These are phyloP conservation scores for Lasioglossum albipes DNA, from an alignment of 1,140 invertebrate genomes.

Conservation along the genomic window DNA sequence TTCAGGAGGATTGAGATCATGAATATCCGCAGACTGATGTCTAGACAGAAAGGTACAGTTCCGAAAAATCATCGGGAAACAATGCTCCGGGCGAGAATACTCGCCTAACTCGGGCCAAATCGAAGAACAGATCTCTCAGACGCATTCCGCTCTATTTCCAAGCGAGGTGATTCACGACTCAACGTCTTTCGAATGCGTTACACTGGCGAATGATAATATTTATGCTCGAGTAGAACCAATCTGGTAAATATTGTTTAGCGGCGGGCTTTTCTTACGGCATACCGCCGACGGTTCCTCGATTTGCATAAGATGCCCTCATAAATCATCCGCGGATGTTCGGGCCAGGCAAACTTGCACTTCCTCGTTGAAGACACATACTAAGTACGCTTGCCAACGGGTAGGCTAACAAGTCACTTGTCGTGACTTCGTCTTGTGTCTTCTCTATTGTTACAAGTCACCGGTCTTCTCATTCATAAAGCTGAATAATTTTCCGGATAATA, in stretches of 20 bases:
- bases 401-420: constrained; percentile 12
- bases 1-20: too few relatives aligned
- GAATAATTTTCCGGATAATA: too few relatives aligned
- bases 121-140: not conserved
- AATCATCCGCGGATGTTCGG: constrained; percentile 41
- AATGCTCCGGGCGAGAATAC: not conserved
- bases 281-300: constrained; percentile 14
- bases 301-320: constrained; percentile 55
- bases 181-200: not conserved
- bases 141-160: constrained; percentile 36
- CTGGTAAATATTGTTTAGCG: constrained; percentile 40
- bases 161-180: constrained; percentile 1
- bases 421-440: constrained; percentile 18
- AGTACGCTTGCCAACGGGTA: constrained; percentile 28
- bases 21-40: too few relatives aligned
- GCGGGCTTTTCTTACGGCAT: not conserved
- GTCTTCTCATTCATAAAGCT: not conserved
- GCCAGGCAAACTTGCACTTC: constrained; percentile 7
- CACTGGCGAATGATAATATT: constrained; percentile 29
- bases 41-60: too few relatives aligned
- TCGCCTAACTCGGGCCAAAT: not conserved
- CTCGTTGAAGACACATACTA: constrained; percentile 45
- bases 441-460: not conserved
- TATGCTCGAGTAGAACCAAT: constrained; percentile 20
- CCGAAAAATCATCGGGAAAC: not conserved